Percentiles rank a stretch among this genome's conserved stretches.
Conservation (phyloP, 2,113 vertebrate species). For the Pleuronectes platessa region DNA sequence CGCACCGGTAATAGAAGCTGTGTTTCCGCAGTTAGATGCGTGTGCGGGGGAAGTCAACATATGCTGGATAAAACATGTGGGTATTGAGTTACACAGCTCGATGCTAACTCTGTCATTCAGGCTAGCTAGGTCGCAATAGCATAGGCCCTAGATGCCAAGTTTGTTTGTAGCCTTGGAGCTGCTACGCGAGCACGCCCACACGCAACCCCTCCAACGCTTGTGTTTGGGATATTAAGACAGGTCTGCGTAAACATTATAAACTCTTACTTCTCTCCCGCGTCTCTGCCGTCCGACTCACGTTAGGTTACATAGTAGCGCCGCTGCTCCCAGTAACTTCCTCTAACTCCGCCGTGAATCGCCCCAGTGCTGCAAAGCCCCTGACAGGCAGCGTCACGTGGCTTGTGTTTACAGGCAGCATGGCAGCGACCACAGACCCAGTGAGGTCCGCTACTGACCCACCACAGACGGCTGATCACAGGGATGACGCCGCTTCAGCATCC, state of each 20-base stretch:
- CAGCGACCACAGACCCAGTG: conserved; percentile 8
- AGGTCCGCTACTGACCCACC: neutral
- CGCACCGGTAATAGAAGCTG: accelerated
- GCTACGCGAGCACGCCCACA: conserved; percentile 37
- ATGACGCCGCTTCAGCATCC: no score
- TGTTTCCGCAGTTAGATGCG: accelerated
- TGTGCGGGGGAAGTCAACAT: neutral
- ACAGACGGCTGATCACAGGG: no score
- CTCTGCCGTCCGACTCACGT: conserved; percentile 38
- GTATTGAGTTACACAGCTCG: neutral
- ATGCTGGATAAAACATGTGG: neutral
- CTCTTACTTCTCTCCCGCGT: conserved; percentile 40
- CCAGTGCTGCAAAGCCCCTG: conserved; percentile 69
- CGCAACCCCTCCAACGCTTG: neutral
- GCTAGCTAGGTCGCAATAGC: conserved; percentile 57
- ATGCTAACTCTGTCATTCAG: conserved; percentile 29
- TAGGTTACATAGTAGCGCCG: conserved; percentile 71
- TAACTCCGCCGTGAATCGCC: conserved; percentile 71
- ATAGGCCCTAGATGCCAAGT: conserved; percentile 66
- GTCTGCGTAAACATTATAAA: no score
- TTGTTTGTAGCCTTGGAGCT: conserved; percentile 61
- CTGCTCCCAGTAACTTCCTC: conserved; percentile 72
- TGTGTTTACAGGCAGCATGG: conserved; percentile 72
- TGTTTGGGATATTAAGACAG: neutral
- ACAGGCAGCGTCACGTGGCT: conserved; percentile 70